These are phyloP conservation scores for Ormyrus rosae DNA, from an alignment of 2,888 invertebrate genomes.

Conservation along the genomic window DNA sequence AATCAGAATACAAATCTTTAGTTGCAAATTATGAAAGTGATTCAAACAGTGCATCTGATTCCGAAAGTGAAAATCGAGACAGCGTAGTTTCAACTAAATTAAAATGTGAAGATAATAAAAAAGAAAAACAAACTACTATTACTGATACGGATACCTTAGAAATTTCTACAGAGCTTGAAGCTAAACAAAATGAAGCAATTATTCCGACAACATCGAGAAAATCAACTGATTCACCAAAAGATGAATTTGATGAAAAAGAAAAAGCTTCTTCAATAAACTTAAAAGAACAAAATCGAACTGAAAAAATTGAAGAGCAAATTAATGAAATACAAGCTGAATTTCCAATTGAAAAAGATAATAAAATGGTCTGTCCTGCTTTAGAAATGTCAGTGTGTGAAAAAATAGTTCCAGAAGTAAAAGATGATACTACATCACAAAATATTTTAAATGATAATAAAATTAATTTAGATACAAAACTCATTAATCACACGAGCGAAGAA, in stretches of 20 bases:
- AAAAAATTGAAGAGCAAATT: background rate
- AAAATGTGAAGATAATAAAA: slow-evolving; percentile 4
- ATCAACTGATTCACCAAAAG: no score
- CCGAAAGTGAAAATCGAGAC: background rate
- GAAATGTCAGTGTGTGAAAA: background rate
- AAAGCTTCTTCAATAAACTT: background rate
- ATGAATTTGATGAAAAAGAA: no score
- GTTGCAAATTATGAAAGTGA: slow-evolving; percentile 55
- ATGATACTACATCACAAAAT: slow-evolving; percentile 1
- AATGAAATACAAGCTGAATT: background rate
- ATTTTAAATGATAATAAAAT: slow-evolving; percentile 13
- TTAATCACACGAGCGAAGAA: slow-evolving; percentile 30
- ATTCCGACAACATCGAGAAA: no score
- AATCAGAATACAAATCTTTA: slow-evolving; percentile 44
- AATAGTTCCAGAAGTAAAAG: background rate
- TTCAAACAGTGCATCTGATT: slow-evolving; percentile 30
- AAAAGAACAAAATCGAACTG: background rate
- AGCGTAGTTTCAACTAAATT: background rate
- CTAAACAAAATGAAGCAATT: slow-evolving; percentile 17
- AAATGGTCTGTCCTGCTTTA: background rate
- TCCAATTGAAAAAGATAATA: background rate
- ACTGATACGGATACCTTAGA: slow-evolving; percentile 32
- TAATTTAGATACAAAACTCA: background rate
- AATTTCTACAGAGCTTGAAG: slow-evolving; percentile 8
- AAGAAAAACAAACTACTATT: slow-evolving; percentile 4